These are phyloP conservation scores for Sphaerophoria rueppellii DNA, from an alignment of 2,888 invertebrate genomes.

Conservation along the genomic window DNA sequence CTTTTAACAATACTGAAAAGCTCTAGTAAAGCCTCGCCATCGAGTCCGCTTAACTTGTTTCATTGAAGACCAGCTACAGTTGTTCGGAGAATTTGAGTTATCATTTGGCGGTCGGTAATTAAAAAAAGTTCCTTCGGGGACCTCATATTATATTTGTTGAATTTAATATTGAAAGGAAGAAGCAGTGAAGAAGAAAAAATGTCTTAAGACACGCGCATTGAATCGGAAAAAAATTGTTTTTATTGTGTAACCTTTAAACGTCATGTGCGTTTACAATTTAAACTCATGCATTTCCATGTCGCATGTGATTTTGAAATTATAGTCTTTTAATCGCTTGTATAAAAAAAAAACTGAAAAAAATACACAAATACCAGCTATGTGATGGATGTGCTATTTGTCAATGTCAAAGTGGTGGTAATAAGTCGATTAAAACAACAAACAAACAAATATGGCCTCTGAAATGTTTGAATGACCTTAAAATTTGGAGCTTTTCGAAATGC, in stretches of 20 bases:
- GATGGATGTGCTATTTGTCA: conserved; percentile 25
- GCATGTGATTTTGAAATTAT: conserved; percentile 45
- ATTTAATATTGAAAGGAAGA: conserved; percentile 9
- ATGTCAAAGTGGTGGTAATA: conserved; percentile 24
- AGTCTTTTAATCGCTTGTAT: background rate
- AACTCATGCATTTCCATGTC: conserved; percentile 29
- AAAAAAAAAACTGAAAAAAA: background rate
- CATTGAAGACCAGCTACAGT: conserved; percentile 18
- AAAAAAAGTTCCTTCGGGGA: background rate
- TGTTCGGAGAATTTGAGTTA: background rate
- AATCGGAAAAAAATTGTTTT: background rate
- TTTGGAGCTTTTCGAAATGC: conserved; percentile 1
- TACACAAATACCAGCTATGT: background rate
- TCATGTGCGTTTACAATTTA: conserved; percentile 44
- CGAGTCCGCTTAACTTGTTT: conserved; percentile 29
- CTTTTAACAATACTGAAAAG: conserved; percentile 26
- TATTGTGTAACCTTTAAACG: conserved; percentile 43
- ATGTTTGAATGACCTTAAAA: background rate
- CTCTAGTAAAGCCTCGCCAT: conserved; percentile 41
- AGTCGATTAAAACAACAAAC: background rate
- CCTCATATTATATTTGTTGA: conserved; percentile 46
- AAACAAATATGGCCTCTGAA: background rate
- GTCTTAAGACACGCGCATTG: conserved; percentile 23
- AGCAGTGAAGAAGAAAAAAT: background rate
- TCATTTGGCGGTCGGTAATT: conserved; percentile 3